Conservation (phyloP, 2,113 vertebrate genomes). For the Lynx canadensis region DNA sequence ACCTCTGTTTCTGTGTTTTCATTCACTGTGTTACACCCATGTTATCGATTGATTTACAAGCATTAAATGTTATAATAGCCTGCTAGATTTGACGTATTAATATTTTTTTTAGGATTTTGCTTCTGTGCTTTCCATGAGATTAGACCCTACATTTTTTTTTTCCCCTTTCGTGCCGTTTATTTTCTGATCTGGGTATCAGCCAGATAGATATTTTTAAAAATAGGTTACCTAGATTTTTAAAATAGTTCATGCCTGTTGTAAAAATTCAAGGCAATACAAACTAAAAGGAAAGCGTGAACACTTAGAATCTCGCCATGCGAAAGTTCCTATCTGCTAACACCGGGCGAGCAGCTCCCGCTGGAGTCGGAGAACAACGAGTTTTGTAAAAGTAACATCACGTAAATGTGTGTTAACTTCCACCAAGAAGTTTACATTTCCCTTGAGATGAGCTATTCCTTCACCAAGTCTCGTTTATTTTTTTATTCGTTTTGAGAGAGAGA, state of each 20-base stretch:
- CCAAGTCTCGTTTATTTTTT: not conserved
- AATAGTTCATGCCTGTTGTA: not conserved
- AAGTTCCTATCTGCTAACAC: not conserved
- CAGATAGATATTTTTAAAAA: conserved; percentile 15
- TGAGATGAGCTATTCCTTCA: not conserved
- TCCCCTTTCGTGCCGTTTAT: not conserved
- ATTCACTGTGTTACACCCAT: no score
- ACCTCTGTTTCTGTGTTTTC: not conserved
- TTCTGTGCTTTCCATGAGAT: not conserved
- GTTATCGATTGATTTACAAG: fast-evolving
- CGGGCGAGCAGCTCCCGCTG: not conserved
- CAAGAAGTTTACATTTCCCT: not conserved
- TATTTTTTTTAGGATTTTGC: not conserved
- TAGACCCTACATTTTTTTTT: not conserved
- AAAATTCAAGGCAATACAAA: not conserved
- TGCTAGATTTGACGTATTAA: no score
- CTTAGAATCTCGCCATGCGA: not conserved
- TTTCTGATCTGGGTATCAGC: not conserved
- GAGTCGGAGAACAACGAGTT: no score
- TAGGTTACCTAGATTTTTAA: conserved; percentile 16
- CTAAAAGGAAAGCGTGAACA: not conserved
- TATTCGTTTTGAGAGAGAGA: no score
- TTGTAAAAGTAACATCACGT: fast-evolving
- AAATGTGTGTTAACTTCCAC: not conserved
- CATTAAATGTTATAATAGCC: fast-evolving